A percentile compares a stretch with the other conserved stretches of the same genome.
Evolutionary conservation across 2,113 vertebrate genomes (phyloP).

Genomic region (Archocentrus centrarchus): DNA sequence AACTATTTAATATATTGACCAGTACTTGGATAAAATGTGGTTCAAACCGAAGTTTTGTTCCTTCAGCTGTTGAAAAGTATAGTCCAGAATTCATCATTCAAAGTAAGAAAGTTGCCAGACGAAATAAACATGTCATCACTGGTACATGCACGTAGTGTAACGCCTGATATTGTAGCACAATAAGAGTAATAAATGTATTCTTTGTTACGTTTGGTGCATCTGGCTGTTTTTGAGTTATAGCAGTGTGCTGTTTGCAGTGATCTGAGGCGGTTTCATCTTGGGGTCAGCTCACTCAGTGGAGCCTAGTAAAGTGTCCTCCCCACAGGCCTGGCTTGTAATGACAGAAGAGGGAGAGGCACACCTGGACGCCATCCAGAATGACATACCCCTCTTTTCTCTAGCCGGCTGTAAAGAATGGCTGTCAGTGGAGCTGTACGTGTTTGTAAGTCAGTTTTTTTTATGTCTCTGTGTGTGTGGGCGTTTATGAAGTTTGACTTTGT

Average conservation of each 20-base stretch:
- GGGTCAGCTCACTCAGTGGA: slow-evolving; percentile 36
- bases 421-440: not conserved
- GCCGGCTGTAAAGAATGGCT: slow-evolving; percentile 21
- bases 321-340: slow-evolving; percentile 38
- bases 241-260: slow-evolving; percentile 16
- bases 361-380: slow-evolving; percentile 57
- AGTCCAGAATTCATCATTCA: not conserved
- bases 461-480: not conserved
- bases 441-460: not conserved
- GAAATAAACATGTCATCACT: slow-evolving; percentile 38
- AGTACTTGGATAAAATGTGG: not conserved
- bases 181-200: slow-evolving; percentile 33
- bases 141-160: not conserved
- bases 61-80: not conserved
- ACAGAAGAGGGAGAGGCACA: slow-evolving; percentile 40
- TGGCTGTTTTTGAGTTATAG: slow-evolving; percentile 39
- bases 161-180: slow-evolving; percentile 25
- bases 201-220: slow-evolving; percentile 4
- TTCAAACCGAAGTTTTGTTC: not conserved
- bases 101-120: slow-evolving; percentile 9
- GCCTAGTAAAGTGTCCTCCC: slow-evolving; percentile 54
- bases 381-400: slow-evolving; percentile 22
- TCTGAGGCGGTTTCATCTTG: slow-evolving; percentile 23
- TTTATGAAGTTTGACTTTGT: slow-evolving; percentile 12
- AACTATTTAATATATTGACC: not conserved